Conservation (phyloP, 2,113 vertebrate species). For the Channa maculata region DNA sequence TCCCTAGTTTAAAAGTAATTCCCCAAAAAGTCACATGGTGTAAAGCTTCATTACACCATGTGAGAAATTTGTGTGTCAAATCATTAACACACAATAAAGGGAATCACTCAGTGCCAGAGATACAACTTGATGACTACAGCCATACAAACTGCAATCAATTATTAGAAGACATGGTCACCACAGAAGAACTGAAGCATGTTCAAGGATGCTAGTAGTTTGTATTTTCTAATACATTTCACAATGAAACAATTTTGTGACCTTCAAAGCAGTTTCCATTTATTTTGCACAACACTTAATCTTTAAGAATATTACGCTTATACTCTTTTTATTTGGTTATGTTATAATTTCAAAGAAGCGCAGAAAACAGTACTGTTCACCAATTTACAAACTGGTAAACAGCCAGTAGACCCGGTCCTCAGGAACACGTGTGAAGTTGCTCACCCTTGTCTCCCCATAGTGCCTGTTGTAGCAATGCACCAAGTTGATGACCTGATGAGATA, state of each 20-base stretch:
- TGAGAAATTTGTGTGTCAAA: not conserved
- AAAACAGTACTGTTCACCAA: too few species aligned
- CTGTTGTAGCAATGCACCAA: conserved; percentile 90
- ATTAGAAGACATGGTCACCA: not conserved
- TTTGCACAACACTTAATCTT: not conserved
- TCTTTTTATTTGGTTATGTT: not conserved
- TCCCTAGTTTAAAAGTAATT: conserved; percentile 23
- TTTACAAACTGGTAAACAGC: not conserved
- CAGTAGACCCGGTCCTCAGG: not conserved
- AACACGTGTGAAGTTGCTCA: conserved; percentile 56
- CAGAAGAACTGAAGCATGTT: too few species aligned
- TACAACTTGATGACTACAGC: not conserved
- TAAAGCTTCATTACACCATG: conserved; percentile 7
- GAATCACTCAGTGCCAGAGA: not conserved
- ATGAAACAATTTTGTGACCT: too few species aligned
- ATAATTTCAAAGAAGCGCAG: too few species aligned
- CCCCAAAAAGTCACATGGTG: conserved; percentile 41
- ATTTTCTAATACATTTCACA: too few species aligned
- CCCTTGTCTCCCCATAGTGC: conserved; percentile 86
- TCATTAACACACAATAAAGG: not conserved
- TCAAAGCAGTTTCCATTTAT: not conserved
- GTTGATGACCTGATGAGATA: conserved; percentile 87
- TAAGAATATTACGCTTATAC: not conserved
- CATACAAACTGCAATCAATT: not conserved
- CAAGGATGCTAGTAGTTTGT: not conserved